Percentiles rank a stretch among this genome's conserved stretches.
Conservation (phyloP, 2,888 invertebrate genomes). For the Herminia tarsipennalis region DNA sequence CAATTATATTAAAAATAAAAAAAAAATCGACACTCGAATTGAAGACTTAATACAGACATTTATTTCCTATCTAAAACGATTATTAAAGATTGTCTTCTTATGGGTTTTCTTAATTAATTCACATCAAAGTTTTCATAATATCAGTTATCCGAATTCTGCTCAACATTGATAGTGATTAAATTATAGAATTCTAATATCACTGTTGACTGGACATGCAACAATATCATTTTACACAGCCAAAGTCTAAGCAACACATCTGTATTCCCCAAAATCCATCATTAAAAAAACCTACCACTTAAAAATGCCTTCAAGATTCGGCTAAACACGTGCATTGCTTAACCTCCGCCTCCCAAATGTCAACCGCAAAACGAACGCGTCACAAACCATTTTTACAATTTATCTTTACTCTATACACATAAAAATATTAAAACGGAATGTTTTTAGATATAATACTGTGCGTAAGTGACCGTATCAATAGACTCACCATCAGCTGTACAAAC, state of each 20-base stretch:
- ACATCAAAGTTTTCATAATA: too few relatives aligned
- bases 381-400: constrained; percentile 61
- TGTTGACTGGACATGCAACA: constrained; percentile 52
- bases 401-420: constrained; percentile 74
- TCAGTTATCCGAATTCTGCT: too few relatives aligned
- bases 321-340: constrained; percentile 29
- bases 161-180: constrained; percentile 38
- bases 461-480: constrained; percentile 67
- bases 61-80: too few relatives aligned
- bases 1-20: too few relatives aligned
- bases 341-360: constrained; percentile 36
- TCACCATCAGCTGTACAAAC: constrained; percentile 69
- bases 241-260: constrained; percentile 36
- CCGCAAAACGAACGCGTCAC: constrained; percentile 52
- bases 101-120: too few relatives aligned
- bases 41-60: not conserved
- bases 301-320: constrained; percentile 10
- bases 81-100: not conserved
- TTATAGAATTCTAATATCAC: constrained; percentile 35
- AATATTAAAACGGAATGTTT: constrained; percentile 71
- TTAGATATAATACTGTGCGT: constrained; percentile 71
- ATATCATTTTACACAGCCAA: constrained; percentile 44
- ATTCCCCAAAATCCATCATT: constrained; percentile 2
- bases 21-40: not conserved
- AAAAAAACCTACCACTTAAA: constrained; percentile 20